Evolutionary conservation across 2,888 invertebrate genomes (phyloP).

Genomic region (Chironomus riparius): DNA sequence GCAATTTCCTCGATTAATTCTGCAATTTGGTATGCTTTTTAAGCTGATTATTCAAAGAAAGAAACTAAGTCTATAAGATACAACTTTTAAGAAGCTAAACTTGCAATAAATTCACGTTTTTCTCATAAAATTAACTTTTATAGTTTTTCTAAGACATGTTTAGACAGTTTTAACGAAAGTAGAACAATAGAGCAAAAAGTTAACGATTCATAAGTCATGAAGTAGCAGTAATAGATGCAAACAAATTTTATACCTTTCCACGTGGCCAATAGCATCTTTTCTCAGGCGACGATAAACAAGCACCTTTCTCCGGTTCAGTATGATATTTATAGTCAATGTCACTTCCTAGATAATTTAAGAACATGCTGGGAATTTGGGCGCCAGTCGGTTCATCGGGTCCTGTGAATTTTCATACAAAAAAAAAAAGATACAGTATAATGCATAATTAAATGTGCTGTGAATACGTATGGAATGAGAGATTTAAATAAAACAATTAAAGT

Average conservation of each 20-base stretch:
- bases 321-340: conserved; percentile 82
- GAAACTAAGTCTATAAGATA: too few relatives aligned
- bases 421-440: conserved; percentile 6
- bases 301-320: conserved; percentile 71
- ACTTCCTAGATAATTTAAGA: conserved; percentile 75
- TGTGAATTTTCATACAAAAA: conserved; percentile 34
- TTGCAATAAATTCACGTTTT: too few relatives aligned
- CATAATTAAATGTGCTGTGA: not conserved
- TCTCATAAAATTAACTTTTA: too few relatives aligned
- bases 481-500: not conserved
- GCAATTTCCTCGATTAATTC: too few relatives aligned
- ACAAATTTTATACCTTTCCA: conserved; percentile 52
- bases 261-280: conserved; percentile 75
- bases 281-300: conserved; percentile 63
- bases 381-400: conserved; percentile 81
- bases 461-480: not conserved
- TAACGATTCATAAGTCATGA: too few relatives aligned
- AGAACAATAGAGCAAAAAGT: too few relatives aligned
- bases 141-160: too few relatives aligned
- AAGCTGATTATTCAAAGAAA: too few relatives aligned
- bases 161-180: too few relatives aligned
- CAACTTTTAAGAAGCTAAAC: too few relatives aligned
- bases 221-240: too few relatives aligned
- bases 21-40: too few relatives aligned
- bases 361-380: conserved; percentile 82